Evolutionary conservation across 1,140 invertebrate species (phyloP).

Genomic region (Mamestra configurata): DNA sequence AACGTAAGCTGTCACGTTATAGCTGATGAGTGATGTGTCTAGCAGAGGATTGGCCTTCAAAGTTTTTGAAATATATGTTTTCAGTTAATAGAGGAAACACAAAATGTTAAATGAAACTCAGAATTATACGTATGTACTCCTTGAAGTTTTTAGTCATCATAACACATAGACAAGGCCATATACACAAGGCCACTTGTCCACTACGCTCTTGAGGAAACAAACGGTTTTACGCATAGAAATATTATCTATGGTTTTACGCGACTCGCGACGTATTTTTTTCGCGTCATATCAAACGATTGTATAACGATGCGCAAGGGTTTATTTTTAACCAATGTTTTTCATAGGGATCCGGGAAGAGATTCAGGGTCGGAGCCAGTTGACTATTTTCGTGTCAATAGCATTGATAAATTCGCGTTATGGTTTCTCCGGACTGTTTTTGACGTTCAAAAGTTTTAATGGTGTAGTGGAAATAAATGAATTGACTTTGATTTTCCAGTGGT

Average conservation of each 20-base stretch:
- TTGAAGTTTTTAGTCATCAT: not conserved
- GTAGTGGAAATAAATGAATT: too few relatives aligned
- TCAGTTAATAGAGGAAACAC: too few relatives aligned
- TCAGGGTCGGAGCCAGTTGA: constrained; percentile 13
- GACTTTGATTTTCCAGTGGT: too few relatives aligned
- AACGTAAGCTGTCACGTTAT: too few relatives aligned
- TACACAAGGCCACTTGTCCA: constrained; percentile 7
- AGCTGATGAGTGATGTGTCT: too few relatives aligned
- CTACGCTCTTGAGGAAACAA: not conserved
- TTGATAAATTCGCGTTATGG: constrained; percentile 12
- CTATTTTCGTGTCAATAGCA: constrained; percentile 40
- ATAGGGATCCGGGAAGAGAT: constrained; percentile 35
- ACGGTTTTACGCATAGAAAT: constrained; percentile 11
- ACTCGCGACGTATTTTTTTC: constrained; percentile 2
- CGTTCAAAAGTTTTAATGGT: too few relatives aligned
- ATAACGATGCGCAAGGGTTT: constrained; percentile 2
- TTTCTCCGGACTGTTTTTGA: too few relatives aligned
- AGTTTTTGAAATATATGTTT: too few relatives aligned
- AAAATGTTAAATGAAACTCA: too few relatives aligned
- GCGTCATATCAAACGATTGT: constrained; percentile 23
- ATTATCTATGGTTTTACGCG: too few relatives aligned
- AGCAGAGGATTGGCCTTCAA: too few relatives aligned
- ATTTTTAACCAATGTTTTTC: constrained; percentile 29
- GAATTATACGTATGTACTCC: not conserved
- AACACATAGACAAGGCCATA: not conserved